Conservation (phyloP, 2,888 invertebrate genomes). For the Nephrotoma flavescens region DNA sequence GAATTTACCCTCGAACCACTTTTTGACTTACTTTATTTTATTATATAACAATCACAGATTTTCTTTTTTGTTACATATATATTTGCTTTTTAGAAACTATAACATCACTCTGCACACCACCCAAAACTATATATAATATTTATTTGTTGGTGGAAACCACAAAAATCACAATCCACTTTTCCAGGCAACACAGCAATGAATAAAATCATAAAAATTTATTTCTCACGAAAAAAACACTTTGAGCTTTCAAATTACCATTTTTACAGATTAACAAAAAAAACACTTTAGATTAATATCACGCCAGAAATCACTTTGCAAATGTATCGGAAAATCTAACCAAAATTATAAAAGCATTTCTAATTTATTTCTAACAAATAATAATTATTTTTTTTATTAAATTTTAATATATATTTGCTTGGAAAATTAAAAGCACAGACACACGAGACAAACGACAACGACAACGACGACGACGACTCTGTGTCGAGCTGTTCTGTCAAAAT, state of each 20-base stretch:
- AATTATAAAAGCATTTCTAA: background rate
- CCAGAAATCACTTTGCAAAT: background rate
- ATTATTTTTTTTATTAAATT: background rate
- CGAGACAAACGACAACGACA: background rate
- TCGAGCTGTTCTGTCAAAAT: background rate
- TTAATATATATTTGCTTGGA: too few species aligned
- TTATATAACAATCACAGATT: background rate
- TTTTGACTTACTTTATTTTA: background rate
- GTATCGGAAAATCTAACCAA: background rate
- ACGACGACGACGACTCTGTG: background rate
- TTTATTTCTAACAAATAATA: background rate
- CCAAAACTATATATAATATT: too few species aligned
- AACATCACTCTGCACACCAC: background rate
- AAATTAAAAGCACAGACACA: background rate
- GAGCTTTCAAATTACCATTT: background rate
- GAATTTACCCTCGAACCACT: background rate
- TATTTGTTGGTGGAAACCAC: background rate
- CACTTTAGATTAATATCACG: background rate
- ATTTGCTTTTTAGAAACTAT: background rate
- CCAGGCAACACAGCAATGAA: background rate
- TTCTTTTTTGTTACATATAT: background rate
- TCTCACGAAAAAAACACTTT: background rate
- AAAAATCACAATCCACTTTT: background rate
- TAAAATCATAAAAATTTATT: background rate
- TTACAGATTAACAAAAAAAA: background rate